Percentiles rank a stretch among this genome's conserved stretches.
These are phyloP conservation scores for Netelia melanura DNA, from an alignment of 2,888 invertebrate genomes.

Conservation along the genomic window DNA sequence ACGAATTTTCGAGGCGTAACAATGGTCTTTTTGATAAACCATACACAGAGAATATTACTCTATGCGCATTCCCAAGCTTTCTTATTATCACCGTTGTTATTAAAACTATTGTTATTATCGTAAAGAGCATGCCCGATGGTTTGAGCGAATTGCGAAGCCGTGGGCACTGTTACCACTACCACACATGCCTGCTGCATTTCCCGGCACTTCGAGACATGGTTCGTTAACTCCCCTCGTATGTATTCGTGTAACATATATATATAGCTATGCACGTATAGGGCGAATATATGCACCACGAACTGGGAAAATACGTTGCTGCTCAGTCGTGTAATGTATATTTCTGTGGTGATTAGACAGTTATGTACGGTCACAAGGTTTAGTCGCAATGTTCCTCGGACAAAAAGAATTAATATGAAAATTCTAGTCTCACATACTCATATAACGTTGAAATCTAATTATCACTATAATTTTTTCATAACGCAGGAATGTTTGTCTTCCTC, in stretches of 20 bases:
- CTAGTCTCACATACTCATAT: not conserved
- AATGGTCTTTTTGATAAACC: not conserved
- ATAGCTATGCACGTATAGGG: not conserved
- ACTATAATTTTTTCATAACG: not conserved
- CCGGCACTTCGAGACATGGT: not conserved
- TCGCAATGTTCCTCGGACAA: not conserved
- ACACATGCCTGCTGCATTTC: not conserved
- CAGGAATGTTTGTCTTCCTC: too few relatives aligned
- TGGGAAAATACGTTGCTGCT: not conserved
- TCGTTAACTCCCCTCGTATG: not conserved
- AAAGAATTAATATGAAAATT: not conserved
- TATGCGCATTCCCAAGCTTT: not conserved
- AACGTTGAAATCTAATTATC: not conserved
- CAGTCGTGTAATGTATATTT: not conserved
- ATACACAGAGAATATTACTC: not conserved
- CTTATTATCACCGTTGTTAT: not conserved
- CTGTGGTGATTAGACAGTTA: not conserved
- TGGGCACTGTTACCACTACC: not conserved
- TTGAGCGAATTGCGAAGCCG: not conserved
- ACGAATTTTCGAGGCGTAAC: not conserved
- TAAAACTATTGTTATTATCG: not conserved
- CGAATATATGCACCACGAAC: not conserved
- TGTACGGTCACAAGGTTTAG: not conserved
- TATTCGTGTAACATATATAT: not conserved
- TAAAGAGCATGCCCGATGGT: not conserved